Base-by-base conservation (phyloP, 64 coral and sea anemone species). In the Anthopleura sola region DNA sequence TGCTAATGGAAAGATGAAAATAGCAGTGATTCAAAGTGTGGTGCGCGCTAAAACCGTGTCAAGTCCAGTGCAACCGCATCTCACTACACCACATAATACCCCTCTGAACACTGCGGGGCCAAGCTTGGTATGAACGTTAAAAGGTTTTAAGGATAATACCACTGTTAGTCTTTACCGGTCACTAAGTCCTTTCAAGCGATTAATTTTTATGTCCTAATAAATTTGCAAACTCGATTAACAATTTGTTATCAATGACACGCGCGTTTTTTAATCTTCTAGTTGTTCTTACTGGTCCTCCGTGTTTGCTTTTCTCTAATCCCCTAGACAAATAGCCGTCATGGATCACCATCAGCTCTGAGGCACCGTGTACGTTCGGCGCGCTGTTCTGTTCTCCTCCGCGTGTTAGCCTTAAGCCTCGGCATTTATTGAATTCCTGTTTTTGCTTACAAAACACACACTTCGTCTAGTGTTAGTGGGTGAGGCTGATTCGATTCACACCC, bases 171-270 rank as follows among this genome's bases (percentile, higher is more conserved):
- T 71, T 34, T 32, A 71, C 29, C 29, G n/a, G 31, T 34, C 66
- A 71, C 66, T 71, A 71, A 71, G 66, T 32, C n/a, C 29, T 14
- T 71, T 71, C 29, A 71, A 32, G 12, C 66, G 66, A 34, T 71
- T 71, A 71, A 71, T 71, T 71, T 71, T 71, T 71, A 71, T 32
- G 66, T 71, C 66, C 66, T 34, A 71, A 71, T 71, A 71, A 71
- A 71, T 71, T 71, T 62, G 10, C 66, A 71, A 34, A 71, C 29
- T 71, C 66, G 29, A 71, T 71, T 16, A 34, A 71, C 66, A 5
- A 34, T 17, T 71, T 71, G 66, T 32, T 34, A 36, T 71, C 66
- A 71, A 29, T 34, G 66, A 36, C 66, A 34, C 66, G 15, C 66
- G 66, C 66, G 66, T 71, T 12, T 62, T 68, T 71, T 71, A 71